These are phyloP conservation scores for Typhlomys cinereus DNA, from an alignment of 2,113 vertebrate species.

Conservation along the genomic window DNA sequence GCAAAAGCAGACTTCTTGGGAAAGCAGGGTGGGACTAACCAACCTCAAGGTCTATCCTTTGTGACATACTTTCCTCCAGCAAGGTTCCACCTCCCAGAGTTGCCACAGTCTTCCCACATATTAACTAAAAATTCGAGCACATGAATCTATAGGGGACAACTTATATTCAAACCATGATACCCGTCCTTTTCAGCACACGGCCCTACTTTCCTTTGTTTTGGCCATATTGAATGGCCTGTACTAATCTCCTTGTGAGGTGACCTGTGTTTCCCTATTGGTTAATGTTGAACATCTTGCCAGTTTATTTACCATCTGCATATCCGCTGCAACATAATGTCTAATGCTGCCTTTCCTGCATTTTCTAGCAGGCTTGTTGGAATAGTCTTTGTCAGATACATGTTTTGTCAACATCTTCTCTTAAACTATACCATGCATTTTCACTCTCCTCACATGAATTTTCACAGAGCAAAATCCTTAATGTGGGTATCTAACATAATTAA, in stretches of 20 bases:
- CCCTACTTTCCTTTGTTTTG: background rate
- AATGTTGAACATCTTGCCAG: background rate
- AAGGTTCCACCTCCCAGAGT: no score
- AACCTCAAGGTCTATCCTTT: no score
- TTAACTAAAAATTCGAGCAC: no score
- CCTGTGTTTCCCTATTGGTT: background rate
- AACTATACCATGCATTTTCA: background rate
- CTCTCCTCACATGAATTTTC: background rate
- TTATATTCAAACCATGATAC: no score
- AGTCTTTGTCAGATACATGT: background rate
- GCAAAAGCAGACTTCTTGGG: no score
- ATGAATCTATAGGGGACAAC: no score
- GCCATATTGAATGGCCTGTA: background rate
- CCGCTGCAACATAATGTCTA: background rate
- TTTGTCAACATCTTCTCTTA: background rate
- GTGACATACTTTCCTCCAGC: no score
- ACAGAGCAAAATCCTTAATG: background rate
- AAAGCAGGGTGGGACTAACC: no score
- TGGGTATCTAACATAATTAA: conserved; percentile 30
- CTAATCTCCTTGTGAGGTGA: conserved; percentile 36
- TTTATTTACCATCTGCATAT: background rate
- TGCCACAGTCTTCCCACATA: no score
- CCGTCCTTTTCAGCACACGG: background rate
- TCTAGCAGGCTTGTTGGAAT: background rate
- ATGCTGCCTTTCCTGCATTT: background rate